Base-by-base conservation (phyloP, 2,113 vertebrate species). In the Vicugna pacos region DNA sequence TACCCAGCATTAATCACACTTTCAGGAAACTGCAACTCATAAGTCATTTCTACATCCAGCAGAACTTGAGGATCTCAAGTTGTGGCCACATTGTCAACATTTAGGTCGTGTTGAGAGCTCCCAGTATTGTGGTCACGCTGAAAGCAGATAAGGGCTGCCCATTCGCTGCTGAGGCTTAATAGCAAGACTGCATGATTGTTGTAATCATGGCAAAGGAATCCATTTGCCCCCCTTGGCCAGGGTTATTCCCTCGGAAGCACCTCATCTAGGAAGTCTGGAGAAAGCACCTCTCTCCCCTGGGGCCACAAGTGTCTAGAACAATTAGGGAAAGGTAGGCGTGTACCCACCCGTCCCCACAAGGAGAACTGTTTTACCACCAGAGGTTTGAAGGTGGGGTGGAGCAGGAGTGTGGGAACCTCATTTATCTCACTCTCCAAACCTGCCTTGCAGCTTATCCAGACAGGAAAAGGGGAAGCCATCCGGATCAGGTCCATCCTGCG, bases 391-490 rank as follows among this genome's bases (percentile, higher is more conserved):
- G 19, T 48, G 22, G 17, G 81, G 16, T 48, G 15, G 32, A 48
- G 35, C 3, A 0, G 28, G 10, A 24, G 0, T 46, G 1, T 88
- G 62, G n/a, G 56, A 38, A 28, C n/a, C n/a, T 62, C 54, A 35
- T 24, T 9, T 62, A 2, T 86, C 38, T 96, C 26, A 56, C 85
- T 94, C 73, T 94, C 82, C 8, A n/a, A 89, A 32, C 70, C 54
- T 79, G 38, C 96, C 58, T 97, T 97, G 89, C 98, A 99, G 99
- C 99, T 99, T 89, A 99, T 99, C 98, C 99, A 99, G 98, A 99
- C 99, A 93, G 99, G 99, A 60, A 99, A 99, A 98, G 99, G 99
- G n/a, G 99, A 99, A 98, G 99, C 99, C 93, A 99, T 99, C 93
- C 98, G 99, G 92, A 99, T 99, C 87, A 99, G 99, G 81, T 99